Evolutionary conservation across 2,797 vertebrate species (phyloP).

Genomic region (Agapornis canus): DNA sequence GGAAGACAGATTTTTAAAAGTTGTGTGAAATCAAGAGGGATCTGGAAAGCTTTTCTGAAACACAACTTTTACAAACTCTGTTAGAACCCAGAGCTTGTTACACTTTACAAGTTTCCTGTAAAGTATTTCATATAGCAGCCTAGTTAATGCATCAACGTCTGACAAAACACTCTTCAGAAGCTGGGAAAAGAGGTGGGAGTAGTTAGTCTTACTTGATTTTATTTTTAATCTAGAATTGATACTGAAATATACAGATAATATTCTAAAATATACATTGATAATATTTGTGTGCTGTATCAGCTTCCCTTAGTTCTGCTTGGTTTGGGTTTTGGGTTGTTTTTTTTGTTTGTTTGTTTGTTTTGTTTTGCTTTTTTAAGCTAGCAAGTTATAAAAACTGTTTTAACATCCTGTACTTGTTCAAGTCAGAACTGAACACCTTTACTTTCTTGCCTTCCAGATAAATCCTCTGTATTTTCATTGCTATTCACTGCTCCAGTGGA

Average conservation of each 20-base stretch:
- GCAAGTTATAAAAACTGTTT: neutral
- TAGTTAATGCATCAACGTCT: conserved; percentile 10
- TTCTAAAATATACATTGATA: neutral
- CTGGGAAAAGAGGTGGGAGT: neutral
- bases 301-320: neutral
- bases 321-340: neutral
- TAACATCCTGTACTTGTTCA: neutral
- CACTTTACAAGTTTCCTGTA: neutral
- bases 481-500: neutral
- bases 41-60: conserved; percentile 18
- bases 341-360: neutral
- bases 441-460: neutral
- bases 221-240: neutral
- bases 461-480: neutral
- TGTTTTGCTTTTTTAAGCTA: neutral
- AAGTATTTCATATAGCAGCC: neutral
- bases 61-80: neutral
- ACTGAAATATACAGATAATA: neutral
- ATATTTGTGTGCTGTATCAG: neutral
- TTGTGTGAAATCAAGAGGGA: neutral
- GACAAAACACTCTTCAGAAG: neutral
- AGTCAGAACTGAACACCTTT: neutral
- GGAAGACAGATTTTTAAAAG: conserved; percentile 7
- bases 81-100: neutral
- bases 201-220: neutral